Evolutionary conservation across 2,113 vertebrate genomes (phyloP).

Genomic region (Austrofundulus limnaeus): DNA sequence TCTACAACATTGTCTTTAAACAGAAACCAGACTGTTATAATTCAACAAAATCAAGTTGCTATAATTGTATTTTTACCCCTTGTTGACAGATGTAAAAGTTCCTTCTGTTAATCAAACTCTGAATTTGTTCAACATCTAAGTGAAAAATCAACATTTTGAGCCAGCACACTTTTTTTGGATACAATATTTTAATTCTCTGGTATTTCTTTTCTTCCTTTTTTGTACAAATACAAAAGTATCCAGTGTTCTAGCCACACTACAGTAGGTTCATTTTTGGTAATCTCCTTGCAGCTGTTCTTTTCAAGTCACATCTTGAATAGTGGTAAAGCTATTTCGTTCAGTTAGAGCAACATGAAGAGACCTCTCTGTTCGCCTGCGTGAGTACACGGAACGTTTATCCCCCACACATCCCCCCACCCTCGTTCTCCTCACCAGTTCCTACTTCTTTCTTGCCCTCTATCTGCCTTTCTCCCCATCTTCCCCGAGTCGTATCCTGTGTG

Average conservation of each 20-base stretch:
- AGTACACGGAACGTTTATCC: no score
- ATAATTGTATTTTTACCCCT: neutral
- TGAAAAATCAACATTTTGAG: neutral
- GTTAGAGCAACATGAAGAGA: conserved; percentile 55
- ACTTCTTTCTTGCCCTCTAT: conserved; percentile 16
- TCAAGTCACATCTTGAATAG: conserved; percentile 70
- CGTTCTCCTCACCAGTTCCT: neutral
- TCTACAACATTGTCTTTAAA: neutral
- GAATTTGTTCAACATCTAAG: neutral
- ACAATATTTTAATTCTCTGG: neutral
- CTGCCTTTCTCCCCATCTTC: conserved; percentile 39
- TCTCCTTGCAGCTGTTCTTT: conserved; percentile 74
- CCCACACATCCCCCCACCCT: neutral
- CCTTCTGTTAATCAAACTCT: neutral
- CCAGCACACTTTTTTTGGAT: neutral
- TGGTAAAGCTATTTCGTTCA: conserved; percentile 65
- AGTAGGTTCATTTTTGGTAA: conserved; percentile 59
- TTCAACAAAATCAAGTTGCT: neutral
- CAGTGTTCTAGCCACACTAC: conserved; percentile 36
- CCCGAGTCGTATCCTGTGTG: conserved; percentile 50
- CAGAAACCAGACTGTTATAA: neutral
- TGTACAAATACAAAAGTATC: conserved; percentile 10
- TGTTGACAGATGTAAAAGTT: neutral
- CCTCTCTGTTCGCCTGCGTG: conserved; percentile 42
- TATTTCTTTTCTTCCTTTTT: conserved; percentile 10